These are phyloP conservation scores for Drosophila orena DNA, from an alignment of 1,140 invertebrate genomes.

Conservation along the genomic window DNA sequence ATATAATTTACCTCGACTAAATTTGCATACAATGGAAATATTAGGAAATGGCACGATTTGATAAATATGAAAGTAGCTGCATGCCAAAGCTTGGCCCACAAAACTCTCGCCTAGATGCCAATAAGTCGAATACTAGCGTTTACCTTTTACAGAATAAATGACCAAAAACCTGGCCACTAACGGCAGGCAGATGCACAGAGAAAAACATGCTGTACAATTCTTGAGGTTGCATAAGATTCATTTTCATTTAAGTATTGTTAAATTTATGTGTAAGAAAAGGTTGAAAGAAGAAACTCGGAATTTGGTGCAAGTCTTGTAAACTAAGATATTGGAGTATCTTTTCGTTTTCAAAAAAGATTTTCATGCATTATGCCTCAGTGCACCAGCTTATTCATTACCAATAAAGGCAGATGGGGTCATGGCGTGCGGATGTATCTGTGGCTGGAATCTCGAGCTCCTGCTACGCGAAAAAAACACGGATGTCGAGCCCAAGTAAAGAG, in stretches of 20 bases:
- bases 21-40: conserved; percentile 53
- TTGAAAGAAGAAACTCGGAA: too few relatives aligned
- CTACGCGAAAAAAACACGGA: conserved; percentile 42
- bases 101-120: conserved; percentile 53
- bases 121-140: conserved; percentile 61
- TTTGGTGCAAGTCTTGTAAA: too few relatives aligned
- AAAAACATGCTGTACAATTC: not conserved
- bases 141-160: conserved; percentile 61
- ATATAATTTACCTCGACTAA: not conserved
- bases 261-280: not conserved
- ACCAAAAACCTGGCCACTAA: conserved; percentile 61
- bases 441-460: conserved; percentile 47
- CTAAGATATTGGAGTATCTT: too few relatives aligned
- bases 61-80: conserved; percentile 66
- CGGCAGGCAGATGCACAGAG: conserved; percentile 18
- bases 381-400: conserved; percentile 28
- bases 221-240: too few relatives aligned
- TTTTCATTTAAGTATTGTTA: too few relatives aligned
- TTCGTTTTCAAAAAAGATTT: not conserved
- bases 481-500: conserved; percentile 50
- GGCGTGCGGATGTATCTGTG: conserved; percentile 58
- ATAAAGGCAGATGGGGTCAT: conserved; percentile 50
- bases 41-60: conserved; percentile 27
- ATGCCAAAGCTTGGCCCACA: conserved; percentile 21
- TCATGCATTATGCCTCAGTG: conserved; percentile 6